phyloP scores from a whole-genome alignment of 2,797 vertebrate species.

The Semotilus atromaculatus region DNA sequence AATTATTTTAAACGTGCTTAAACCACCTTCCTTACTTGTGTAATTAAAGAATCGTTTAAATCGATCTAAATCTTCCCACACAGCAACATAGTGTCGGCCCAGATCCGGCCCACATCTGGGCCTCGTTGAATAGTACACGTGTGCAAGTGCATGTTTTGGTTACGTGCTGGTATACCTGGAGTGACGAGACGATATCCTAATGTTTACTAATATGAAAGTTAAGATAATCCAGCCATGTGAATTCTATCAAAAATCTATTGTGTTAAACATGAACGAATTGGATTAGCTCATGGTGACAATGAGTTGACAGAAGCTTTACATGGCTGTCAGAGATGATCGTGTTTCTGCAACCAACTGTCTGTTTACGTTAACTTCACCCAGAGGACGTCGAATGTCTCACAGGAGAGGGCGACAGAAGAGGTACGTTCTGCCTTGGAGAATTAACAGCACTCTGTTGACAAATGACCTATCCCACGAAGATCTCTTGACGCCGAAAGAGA shows the following conservation, averaged over 20 bases:
- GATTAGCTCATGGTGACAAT: slow-evolving; percentile 37
- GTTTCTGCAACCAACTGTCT: slow-evolving; percentile 6
- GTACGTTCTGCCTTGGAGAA: slow-evolving; percentile 18
- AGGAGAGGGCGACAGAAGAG: slow-evolving; percentile 7
- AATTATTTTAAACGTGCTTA: slow-evolving; percentile 7
- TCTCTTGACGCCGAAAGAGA: slow-evolving; percentile 29
- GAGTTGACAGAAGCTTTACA: slow-evolving; percentile 22
- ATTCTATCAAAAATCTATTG: background rate
- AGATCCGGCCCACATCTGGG: too few relatives aligned
- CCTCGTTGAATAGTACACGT: too few relatives aligned
- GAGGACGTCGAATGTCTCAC: slow-evolving; percentile 12
- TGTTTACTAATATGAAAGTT: background rate
- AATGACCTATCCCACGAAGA: slow-evolving; percentile 36
- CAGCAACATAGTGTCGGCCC: too few relatives aligned
- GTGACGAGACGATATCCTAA: background rate
- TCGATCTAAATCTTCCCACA: background rate
- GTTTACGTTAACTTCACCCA: slow-evolving; percentile 34
- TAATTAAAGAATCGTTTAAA: slow-evolving; percentile 9
- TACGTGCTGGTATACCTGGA: background rate
- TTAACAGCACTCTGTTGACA: slow-evolving; percentile 36
- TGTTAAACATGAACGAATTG: slow-evolving; percentile 25
- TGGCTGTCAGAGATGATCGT: slow-evolving; percentile 37
- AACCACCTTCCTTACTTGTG: background rate
- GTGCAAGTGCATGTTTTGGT: too few relatives aligned
- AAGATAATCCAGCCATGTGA: background rate